Evolutionary conservation across 2,888 invertebrate genomes (phyloP), one percentile per base, ranked within the genome.

Genomic region (Caradrina clavipalpis): DNA sequence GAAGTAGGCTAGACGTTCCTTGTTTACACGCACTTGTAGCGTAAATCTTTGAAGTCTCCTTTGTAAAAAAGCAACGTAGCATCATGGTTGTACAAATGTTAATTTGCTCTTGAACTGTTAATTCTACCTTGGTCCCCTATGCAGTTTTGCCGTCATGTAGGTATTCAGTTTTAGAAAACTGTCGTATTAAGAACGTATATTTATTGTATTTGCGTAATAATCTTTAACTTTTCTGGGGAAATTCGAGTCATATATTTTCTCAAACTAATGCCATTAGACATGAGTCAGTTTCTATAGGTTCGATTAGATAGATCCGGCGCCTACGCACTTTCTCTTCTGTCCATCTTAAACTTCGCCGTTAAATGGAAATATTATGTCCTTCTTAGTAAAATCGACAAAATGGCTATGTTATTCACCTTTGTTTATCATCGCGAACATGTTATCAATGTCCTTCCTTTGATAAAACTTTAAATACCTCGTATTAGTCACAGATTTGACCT

Each of bases 331-430:
- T 72, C 63, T 60, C 65, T 45, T 3, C 21, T 39, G 59, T 61
- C n/a, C n/a, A 39, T 19, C 57, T 58, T 57, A 47, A 55, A 53
- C 26, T 47, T 35, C 11, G 19, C 51, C 42, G 21, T 64, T 47
- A 19, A 31, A n/a, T 57, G 42, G 35, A 60, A 74, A 26, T 35
- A 58, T 11, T 39, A 39, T 6, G 15, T 50, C 11, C 11, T 61
- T 26, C 61, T 55, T 39, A n/a, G 21, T 57, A 19, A 65, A 54
- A 71, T 62, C 42, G 22, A 17, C 73, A 19, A 64, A 31, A 67
- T 50, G 31, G 50, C 49, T 35, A 77, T 60, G 59, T 77, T 76
- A 58, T 77, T 76, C 59, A 72, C 77, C 66, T 72, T 59, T 62
- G 15, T 42, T 51, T 47, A 45, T 66, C 42, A 49, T 58, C 61